phyloP scores from a whole-genome alignment of 2,113 vertebrate species.

The Balaenoptera acutorostrata region DNA sequence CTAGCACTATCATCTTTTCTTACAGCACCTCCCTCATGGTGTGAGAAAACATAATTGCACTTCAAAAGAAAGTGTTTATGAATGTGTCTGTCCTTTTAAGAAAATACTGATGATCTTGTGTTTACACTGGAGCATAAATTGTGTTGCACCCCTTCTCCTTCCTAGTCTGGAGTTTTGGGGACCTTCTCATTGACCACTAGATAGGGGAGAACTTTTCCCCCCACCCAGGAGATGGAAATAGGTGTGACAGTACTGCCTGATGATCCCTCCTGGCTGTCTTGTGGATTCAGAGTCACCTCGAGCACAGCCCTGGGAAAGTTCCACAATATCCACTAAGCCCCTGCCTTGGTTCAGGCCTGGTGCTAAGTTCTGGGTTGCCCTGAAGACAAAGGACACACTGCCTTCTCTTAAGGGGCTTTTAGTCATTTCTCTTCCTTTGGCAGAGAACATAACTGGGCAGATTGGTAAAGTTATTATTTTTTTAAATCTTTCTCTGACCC shows the following conservation, averaged over 20 bases:
- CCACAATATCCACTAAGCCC: not conserved
- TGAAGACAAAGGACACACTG: not conserved
- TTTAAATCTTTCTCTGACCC: not conserved
- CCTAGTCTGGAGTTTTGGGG: not conserved
- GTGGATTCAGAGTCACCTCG: not conserved
- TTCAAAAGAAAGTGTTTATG: conserved; percentile 10
- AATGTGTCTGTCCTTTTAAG: not conserved
- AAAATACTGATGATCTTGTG: not conserved
- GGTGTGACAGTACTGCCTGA: not conserved
- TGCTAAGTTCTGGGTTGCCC: not conserved
- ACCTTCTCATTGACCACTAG: not conserved
- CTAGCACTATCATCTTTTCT: not conserved
- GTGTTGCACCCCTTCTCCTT: not conserved
- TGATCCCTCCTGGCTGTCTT: not conserved
- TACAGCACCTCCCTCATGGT: not conserved
- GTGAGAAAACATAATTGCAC: not conserved
- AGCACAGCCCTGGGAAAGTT: not conserved
- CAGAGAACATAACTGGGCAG: not conserved
- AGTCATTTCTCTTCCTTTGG: not conserved
- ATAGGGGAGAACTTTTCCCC: not conserved
- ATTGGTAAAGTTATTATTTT: not conserved
- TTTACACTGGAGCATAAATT: not conserved
- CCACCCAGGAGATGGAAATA: not conserved
- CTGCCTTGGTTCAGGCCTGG: not conserved
- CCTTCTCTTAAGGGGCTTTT: not conserved